Conservation (phyloP, 2,113 vertebrate genomes). For the Sula dactylatra region DNA sequence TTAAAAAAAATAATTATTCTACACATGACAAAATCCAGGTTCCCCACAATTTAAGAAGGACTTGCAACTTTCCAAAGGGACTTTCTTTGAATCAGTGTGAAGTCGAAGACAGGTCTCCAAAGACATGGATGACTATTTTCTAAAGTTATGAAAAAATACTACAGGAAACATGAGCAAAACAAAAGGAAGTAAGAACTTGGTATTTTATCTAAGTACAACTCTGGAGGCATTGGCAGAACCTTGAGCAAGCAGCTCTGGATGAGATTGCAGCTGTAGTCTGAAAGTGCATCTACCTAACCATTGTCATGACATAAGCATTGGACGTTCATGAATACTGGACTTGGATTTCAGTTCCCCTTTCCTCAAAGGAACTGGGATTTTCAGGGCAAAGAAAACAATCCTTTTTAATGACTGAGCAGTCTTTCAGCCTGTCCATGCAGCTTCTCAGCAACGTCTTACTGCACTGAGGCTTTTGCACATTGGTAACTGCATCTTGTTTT, state of each 20-base stretch:
- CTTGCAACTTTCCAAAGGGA: background rate
- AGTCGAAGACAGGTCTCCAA: background rate
- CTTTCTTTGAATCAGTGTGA: background rate
- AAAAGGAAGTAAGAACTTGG: background rate
- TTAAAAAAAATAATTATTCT: background rate
- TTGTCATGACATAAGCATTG: accelerated
- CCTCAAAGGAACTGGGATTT: background rate
- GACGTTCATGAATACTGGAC: background rate
- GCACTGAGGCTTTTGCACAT: background rate
- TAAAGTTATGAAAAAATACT: background rate
- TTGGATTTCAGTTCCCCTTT: background rate
- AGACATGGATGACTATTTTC: background rate
- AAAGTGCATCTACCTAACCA: accelerated
- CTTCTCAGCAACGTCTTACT: background rate
- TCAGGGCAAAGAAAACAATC: background rate
- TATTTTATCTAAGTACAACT: background rate
- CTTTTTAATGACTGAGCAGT: background rate
- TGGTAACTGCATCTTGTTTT: accelerated
- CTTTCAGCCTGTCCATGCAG: background rate
- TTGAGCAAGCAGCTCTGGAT: background rate
- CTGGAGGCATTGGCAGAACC: background rate
- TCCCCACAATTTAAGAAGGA: background rate
- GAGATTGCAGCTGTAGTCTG: background rate
- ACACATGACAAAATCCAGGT: background rate
- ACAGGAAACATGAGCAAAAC: background rate